Percentiles rank a stretch among this genome's conserved stretches.
Conservation (phyloP, 2,797 vertebrate species). For the Megalops cyprinoides region DNA sequence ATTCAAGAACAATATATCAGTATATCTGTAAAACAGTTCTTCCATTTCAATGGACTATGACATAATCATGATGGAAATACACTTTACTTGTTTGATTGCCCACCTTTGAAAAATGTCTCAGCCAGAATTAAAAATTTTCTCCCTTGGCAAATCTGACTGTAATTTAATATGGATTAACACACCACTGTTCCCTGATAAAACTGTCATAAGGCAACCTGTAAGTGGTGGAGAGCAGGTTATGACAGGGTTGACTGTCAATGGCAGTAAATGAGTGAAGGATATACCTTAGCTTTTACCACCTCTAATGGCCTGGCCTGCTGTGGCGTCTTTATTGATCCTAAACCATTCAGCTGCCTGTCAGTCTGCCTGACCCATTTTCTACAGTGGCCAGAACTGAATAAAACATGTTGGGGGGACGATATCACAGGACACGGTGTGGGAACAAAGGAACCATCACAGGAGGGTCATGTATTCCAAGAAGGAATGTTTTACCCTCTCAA, state of each 20-base stretch:
- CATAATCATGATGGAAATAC: background rate
- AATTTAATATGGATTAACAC: background rate
- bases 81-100: too few relatives aligned
- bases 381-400: background rate
- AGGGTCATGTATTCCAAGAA: background rate
- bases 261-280: background rate
- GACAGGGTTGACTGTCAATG: background rate
- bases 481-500: background rate
- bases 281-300: background rate
- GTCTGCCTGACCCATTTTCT: constrained; percentile 35
- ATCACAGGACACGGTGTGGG: background rate
- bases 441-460: background rate
- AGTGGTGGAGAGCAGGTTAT: background rate
- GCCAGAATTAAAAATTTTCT: too few relatives aligned
- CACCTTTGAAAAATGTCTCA: too few relatives aligned
- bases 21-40: background rate
- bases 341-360: constrained; percentile 18
- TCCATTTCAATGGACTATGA: too few relatives aligned
- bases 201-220: background rate
- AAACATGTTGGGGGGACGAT: background rate
- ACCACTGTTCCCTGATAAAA: background rate
- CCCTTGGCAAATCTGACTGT: background rate
- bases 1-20: background rate
- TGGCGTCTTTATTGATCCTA: background rate
- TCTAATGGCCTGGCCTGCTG: constrained; percentile 1